Evolutionary conservation across 1,140 invertebrate species (phyloP), one percentile per base, ranked within the genome.

Genomic region (Bilobella aurantiaca): DNA sequence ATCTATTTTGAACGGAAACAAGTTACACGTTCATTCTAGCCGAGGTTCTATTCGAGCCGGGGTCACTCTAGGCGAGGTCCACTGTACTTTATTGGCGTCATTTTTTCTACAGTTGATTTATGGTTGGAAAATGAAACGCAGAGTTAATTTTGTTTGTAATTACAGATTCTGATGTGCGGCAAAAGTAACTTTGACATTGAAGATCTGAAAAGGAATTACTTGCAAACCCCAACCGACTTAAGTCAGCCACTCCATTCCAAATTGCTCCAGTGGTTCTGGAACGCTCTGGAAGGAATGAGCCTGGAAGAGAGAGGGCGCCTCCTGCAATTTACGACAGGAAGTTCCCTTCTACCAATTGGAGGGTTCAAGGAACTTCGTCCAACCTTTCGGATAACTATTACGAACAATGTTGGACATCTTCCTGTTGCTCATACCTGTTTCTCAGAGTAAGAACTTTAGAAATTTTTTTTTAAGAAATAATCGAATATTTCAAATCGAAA

Each of bases 221-320:
- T 62, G 21, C 18, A 5, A 14, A 37, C 25, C 2, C 3, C 5
- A 3, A n/a, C 3, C 8, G 5, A 3, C 8, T n/a, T 21, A 3
- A 30, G 16, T 27, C 8, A 37, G 12, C 8, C 29, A 3, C 3
- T 12, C 3, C 2, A 42, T 3, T 21, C 12, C n/a, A 84, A 90
- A 63, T 85, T 93, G 37, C 79, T 95, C 21, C 86, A 86, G 67
- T 96, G 93, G 92, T 94, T 96, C 77, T 96, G 93, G 93, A 90
- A 90, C 1, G 89, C 91, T 46, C 85, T 96, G 18, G 86, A 85
- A 66, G 91, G 90, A 77, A 93, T 96, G 76, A 91, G 88, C 30
- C 86, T 88, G 72, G 91, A 93, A 75, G 91, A 96, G 80, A 91
- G 93, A 85, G 91, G 91, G 0, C 80, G 91, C 49, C 80, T 96